Evolutionary conservation across 2,888 invertebrate genomes (phyloP).

Genomic region (Caenorhabditis sinica): DNA sequence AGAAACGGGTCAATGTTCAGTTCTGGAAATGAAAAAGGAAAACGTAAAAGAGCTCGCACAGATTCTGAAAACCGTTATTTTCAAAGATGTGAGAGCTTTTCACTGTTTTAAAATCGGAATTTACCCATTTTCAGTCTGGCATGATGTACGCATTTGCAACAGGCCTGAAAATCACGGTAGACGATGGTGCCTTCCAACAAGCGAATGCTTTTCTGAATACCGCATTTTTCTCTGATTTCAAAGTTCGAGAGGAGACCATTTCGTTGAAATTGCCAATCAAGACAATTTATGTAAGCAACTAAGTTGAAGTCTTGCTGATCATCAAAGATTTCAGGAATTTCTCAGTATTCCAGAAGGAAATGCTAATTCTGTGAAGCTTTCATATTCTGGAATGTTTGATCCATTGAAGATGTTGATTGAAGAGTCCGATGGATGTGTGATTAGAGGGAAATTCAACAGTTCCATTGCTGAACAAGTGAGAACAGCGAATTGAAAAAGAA

Average conservation of each 20-base stretch:
- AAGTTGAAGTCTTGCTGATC: not conserved
- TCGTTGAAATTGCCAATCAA: constrained; percentile 55
- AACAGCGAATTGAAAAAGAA: not conserved
- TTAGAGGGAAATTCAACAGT: constrained; percentile 64
- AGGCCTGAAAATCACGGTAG: constrained; percentile 65
- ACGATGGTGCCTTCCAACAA: constrained; percentile 67
- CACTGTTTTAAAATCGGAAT: too few relatives aligned
- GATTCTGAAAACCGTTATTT: constrained; percentile 59
- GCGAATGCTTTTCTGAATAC: constrained; percentile 63
- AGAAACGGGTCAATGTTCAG: constrained; percentile 34
- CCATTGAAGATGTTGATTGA: constrained; percentile 60
- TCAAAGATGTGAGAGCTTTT: constrained; percentile 62
- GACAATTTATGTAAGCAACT: constrained; percentile 45
- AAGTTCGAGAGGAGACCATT: constrained; percentile 53
- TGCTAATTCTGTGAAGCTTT: constrained; percentile 49
- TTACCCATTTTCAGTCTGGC: constrained; percentile 45
- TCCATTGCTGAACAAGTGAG: constrained; percentile 45
- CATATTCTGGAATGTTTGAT: constrained; percentile 63
- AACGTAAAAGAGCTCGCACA: constrained; percentile 65
- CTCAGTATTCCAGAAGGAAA: constrained; percentile 64
- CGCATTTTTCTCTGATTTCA: constrained; percentile 59
- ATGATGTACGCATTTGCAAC: constrained; percentile 44
- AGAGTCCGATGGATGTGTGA: constrained; percentile 58
- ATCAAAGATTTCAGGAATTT: constrained; percentile 48
- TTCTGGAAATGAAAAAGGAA: constrained; percentile 66